Percentiles rank a stretch among this genome's conserved stretches.
These are phyloP conservation scores for Drosophila trapezifrons DNA, from an alignment of 1,140 invertebrate species.

Conservation along the genomic window DNA sequence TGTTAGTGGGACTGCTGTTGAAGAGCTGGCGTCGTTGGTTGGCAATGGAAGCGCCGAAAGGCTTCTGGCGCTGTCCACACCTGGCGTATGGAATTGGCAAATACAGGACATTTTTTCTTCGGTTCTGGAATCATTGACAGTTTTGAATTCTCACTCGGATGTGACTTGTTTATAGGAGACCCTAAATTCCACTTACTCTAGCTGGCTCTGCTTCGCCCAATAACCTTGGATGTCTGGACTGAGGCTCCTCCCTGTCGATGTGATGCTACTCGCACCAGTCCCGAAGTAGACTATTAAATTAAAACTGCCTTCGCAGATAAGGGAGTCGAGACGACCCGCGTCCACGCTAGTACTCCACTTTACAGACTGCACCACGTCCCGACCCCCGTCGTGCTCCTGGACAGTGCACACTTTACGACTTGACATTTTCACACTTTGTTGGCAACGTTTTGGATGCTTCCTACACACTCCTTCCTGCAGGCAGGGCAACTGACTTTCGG, in stretches of 20 bases:
- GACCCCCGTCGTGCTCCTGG: background rate
- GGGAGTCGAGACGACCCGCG: constrained; percentile 2
- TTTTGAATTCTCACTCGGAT: constrained; percentile 3
- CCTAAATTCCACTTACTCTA: background rate
- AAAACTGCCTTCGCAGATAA: constrained; percentile 32
- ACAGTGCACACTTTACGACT: constrained; percentile 77
- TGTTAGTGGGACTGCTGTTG: background rate
- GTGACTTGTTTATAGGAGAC: constrained; percentile 7
- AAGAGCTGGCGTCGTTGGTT: background rate
- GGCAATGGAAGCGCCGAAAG: constrained; percentile 1
- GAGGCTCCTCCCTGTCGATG: background rate
- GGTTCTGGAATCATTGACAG: background rate
- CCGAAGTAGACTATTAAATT: constrained; percentile 37
- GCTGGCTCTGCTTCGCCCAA: background rate
- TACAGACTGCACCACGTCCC: constrained; percentile 6
- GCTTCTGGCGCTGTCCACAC: background rate
- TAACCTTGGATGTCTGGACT: background rate
- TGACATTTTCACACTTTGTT: constrained; percentile 84
- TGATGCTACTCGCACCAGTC: background rate
- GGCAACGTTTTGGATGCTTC: constrained; percentile 52
- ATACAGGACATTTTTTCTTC: constrained; percentile 59
- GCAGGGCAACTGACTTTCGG: constrained; percentile 37
- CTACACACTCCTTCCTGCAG: constrained; percentile 25
- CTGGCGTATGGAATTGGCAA: constrained; percentile 46
- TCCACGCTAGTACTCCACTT: constrained; percentile 22